Conservation (phyloP, 1,140 invertebrate genomes). For the Delia radicum region DNA sequence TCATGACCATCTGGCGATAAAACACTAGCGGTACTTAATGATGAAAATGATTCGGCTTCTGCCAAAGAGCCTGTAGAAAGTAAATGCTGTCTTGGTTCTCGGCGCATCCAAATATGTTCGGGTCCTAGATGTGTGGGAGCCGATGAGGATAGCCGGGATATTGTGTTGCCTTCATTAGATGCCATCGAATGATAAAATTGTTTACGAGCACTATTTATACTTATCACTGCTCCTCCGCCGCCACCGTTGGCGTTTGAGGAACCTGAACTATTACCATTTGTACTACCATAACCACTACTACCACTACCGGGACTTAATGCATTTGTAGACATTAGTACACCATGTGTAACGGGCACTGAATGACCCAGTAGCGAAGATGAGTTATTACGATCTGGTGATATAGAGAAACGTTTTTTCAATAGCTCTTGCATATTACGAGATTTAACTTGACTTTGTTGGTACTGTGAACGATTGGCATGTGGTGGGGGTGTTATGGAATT, state of each 20-base stretch:
- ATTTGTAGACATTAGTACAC: constrained; percentile 19
- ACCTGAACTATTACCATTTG: constrained; percentile 36
- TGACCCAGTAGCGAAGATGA: constrained; percentile 60
- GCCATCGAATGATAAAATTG: constrained; percentile 44
- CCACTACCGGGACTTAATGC: constrained; percentile 48
- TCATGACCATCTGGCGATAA: constrained; percentile 79
- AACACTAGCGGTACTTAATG: constrained; percentile 77
- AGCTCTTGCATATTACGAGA: constrained; percentile 54
- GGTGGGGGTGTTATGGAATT: constrained; percentile 43
- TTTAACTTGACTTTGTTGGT: constrained; percentile 58
- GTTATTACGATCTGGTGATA: constrained; percentile 60
- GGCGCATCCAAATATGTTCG: constrained; percentile 75
- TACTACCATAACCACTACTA: constrained; percentile 46
- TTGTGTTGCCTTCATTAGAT: constrained; percentile 33
- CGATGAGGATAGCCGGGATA: constrained; percentile 75
- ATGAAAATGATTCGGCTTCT: constrained; percentile 85
- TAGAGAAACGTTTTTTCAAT: constrained; percentile 62
- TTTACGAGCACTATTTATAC: constrained; percentile 40
- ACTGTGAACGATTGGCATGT: constrained; percentile 63
- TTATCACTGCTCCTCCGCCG: no score
- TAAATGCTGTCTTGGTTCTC: constrained; percentile 82
- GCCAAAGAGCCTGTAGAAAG: constrained; percentile 83
- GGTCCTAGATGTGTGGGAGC: constrained; percentile 75
- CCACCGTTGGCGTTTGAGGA: constrained; percentile 32
- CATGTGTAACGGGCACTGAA: constrained; percentile 58